Conservation (phyloP, 2,113 vertebrate genomes). For the Cromileptes altivelis region DNA sequence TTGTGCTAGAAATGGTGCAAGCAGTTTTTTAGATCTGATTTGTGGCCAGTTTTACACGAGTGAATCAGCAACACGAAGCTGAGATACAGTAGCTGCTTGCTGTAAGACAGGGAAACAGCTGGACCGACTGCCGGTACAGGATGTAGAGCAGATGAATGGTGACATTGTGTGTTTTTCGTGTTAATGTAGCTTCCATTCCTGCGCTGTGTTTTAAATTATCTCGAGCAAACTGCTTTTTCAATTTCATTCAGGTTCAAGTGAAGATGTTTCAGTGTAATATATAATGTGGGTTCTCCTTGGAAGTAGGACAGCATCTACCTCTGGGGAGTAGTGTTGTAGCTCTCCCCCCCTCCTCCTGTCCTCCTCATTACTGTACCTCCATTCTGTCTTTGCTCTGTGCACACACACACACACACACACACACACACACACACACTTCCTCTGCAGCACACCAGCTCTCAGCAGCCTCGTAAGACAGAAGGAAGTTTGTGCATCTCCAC, state of each 20-base stretch:
- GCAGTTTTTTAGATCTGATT: not conserved
- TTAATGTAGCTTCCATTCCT: slow-evolving; percentile 33
- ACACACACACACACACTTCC: slow-evolving; percentile 46
- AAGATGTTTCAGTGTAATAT: not conserved
- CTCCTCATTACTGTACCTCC: slow-evolving; percentile 50
- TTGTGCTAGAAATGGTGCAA: not conserved
- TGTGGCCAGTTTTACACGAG: not conserved
- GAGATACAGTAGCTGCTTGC: slow-evolving; percentile 8
- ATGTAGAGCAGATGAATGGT: slow-evolving; percentile 67
- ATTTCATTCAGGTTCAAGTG: slow-evolving; percentile 25
- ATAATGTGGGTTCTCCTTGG: slow-evolving; percentile 21
- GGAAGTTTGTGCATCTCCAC: slow-evolving; percentile 71
- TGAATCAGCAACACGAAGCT: not conserved
- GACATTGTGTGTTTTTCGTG: slow-evolving; percentile 19
- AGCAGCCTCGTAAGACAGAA: slow-evolving; percentile 52
- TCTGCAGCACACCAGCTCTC: slow-evolving; percentile 47
- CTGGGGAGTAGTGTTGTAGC: slow-evolving; percentile 61
- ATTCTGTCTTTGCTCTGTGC: slow-evolving; percentile 18
- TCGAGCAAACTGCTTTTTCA: slow-evolving; percentile 4
- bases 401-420: slow-evolving; percentile 25
- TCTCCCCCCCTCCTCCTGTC: slow-evolving; percentile 59
- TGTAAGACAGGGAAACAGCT: slow-evolving; percentile 77
- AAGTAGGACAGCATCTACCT: slow-evolving; percentile 78
- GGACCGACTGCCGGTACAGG: slow-evolving; percentile 69
- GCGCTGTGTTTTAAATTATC: not conserved